phyloP scores from a whole-genome alignment of 2,113 vertebrate species.

The Ginglymostoma cirratum region DNA sequence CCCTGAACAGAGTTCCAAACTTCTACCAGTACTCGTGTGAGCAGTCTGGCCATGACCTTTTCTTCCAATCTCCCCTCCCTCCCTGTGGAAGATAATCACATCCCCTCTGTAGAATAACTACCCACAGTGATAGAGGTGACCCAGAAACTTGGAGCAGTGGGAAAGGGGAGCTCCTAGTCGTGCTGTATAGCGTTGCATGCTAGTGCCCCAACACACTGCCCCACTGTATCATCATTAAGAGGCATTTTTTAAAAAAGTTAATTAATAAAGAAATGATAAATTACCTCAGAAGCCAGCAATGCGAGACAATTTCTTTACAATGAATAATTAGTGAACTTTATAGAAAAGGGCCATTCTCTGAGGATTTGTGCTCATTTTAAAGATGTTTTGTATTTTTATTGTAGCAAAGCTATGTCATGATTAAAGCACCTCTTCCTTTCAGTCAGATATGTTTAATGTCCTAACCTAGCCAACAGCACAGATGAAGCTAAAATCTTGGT shows the following conservation, averaged over 20 bases:
- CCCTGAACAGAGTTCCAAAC: neutral
- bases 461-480: neutral
- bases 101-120: neutral
- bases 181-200: neutral
- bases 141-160: neutral
- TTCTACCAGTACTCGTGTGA: neutral
- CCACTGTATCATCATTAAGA: neutral
- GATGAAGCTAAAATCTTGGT: neutral
- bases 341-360: neutral
- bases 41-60: neutral
- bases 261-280: conserved; percentile 15
- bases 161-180: neutral
- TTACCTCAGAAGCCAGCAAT: neutral
- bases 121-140: neutral
- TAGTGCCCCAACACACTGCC: neutral
- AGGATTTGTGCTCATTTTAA: neutral
- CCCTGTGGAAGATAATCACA: neutral
- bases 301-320: neutral
- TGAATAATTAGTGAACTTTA: conserved; percentile 11
- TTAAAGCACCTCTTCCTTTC: neutral
- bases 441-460: neutral
- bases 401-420: neutral
- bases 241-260: neutral
- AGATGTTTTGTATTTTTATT: neutral
- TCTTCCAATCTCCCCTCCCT: neutral